A percentile compares a stretch with the other conserved stretches of the same genome.
phyloP scores from a whole-genome alignment of 1,140 invertebrate species.

The Tetramorium alpestre region DNA sequence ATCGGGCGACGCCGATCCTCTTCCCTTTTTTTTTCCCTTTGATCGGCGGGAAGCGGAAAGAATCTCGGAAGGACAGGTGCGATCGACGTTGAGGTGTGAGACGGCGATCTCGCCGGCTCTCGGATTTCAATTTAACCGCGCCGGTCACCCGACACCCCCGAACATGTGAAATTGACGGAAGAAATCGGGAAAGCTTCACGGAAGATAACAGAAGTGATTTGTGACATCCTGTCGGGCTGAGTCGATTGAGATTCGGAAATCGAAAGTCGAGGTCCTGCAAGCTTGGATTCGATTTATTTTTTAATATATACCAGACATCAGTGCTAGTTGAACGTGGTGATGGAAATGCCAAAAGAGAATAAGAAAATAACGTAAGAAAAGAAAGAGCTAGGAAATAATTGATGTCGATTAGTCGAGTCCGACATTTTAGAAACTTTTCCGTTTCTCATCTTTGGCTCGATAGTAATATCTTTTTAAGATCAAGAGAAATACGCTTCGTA shows the following conservation, averaged over 20 bases:
- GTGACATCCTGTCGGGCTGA: not conserved
- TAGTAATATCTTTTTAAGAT: not conserved
- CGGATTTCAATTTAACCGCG: slow-evolving; percentile 38
- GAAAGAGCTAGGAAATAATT: not conserved
- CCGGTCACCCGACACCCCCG: not conserved
- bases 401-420: not conserved
- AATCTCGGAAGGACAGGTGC: not conserved
- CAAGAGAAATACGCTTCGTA: not conserved
- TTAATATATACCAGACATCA: not conserved
- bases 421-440: not conserved
- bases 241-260: not conserved
- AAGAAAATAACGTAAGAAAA: not conserved
- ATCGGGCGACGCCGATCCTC: slow-evolving; percentile 24
- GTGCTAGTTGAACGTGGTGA: not conserved
- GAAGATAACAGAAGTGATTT: slow-evolving; percentile 22
- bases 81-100: not conserved
- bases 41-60: slow-evolving; percentile 30
- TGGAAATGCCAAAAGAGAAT: not conserved
- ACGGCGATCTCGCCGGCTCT: not conserved
- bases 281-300: not conserved
- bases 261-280: not conserved
- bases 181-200: not conserved
- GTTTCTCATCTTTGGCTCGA: not conserved
- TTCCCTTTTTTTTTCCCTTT: slow-evolving; percentile 3
- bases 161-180: slow-evolving; percentile 2